Conservation (phyloP, 2,888 invertebrate genomes). For the Drosophila emarginata region DNA sequence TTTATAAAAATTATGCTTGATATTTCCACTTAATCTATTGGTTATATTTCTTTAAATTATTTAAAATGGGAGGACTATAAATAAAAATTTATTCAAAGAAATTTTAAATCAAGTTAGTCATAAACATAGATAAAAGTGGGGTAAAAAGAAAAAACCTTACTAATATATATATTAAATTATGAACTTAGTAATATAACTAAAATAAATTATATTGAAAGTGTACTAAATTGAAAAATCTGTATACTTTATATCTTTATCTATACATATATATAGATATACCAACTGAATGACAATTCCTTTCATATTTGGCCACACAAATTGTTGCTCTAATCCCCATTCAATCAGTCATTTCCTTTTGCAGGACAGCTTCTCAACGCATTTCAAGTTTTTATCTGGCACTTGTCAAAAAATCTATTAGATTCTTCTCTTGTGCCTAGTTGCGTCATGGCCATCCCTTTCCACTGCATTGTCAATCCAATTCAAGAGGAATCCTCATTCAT, state of each 20-base stretch:
- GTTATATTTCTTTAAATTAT: no score
- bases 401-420: conserved; percentile 65
- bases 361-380: conserved; percentile 30
- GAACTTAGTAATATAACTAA: no score
- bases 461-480: conserved; percentile 25
- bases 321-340: conserved; percentile 12
- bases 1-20: no score
- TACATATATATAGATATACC: not conserved
- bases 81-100: no score
- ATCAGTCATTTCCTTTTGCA: conserved; percentile 36
- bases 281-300: conserved; percentile 3
- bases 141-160: no score
- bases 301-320: not conserved
- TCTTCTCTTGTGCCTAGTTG: conserved; percentile 24
- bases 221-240: not conserved
- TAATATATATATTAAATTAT: no score
- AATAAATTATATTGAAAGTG: no score
- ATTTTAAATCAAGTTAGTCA: no score
- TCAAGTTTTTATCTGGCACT: conserved; percentile 44
- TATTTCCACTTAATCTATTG: no score
- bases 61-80: no score
- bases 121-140: no score
- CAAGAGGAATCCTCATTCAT: conserved; percentile 27
- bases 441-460: conserved; percentile 1
- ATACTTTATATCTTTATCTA: not conserved